phyloP scores from a whole-genome alignment of 2,888 invertebrate species.

The Arrhopalites spinosus region DNA sequence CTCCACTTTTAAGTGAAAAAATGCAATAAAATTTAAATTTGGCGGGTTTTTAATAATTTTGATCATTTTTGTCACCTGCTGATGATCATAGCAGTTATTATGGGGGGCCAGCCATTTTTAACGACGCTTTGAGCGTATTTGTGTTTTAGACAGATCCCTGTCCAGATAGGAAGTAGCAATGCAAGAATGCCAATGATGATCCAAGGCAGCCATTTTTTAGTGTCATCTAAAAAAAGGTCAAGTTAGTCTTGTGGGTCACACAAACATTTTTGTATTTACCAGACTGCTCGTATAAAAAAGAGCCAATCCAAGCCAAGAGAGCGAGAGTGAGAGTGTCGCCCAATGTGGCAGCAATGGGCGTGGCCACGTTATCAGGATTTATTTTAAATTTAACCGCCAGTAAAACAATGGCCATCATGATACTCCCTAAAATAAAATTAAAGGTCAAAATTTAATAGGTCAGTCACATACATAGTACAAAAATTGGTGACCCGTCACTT shows the following conservation, averaged over 20 bases:
- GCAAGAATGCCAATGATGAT: slow-evolving; percentile 68
- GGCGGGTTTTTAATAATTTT: too few relatives aligned
- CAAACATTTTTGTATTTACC: not conserved
- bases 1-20: slow-evolving; percentile 63
- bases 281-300: slow-evolving; percentile 65
- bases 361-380: slow-evolving; percentile 82
- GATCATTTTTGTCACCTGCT: too few relatives aligned
- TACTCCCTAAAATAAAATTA: too few relatives aligned
- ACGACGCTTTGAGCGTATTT: slow-evolving; percentile 72
- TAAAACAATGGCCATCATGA: slow-evolving; percentile 73
- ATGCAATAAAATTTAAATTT: slow-evolving; percentile 1
- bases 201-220: slow-evolving; percentile 70
- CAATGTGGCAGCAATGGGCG: slow-evolving; percentile 79
- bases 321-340: slow-evolving; percentile 76
- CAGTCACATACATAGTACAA: too few relatives aligned
- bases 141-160: slow-evolving; percentile 72
- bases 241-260: not conserved
- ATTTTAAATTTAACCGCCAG: slow-evolving; percentile 71
- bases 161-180: slow-evolving; percentile 72
- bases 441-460: too few relatives aligned
- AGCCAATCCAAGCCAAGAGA: slow-evolving; percentile 66
- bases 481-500: too few relatives aligned
- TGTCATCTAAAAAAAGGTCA: slow-evolving; percentile 58
- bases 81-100: slow-evolving; percentile 79
- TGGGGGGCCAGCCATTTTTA: slow-evolving; percentile 76